A percentile compares a stretch with the other conserved stretches of the same genome.
phyloP scores from a whole-genome alignment of 1,140 invertebrate genomes.

The Tigriopus japonicus region DNA sequence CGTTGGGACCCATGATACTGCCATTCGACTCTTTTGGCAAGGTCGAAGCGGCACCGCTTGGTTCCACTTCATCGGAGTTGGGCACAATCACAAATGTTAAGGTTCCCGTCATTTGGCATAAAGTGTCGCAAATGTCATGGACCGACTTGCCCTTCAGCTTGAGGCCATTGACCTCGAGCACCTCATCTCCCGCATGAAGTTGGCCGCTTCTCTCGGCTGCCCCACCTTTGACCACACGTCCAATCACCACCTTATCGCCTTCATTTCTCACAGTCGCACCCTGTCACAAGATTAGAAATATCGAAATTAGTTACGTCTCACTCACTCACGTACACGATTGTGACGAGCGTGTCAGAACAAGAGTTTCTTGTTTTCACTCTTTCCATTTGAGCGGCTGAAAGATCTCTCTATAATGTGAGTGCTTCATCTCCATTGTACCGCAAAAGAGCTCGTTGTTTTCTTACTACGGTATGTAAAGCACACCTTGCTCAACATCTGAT shows the following conservation, averaged over 20 bases:
- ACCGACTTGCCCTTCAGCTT: slow-evolving; percentile 65
- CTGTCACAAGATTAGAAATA: neutral
- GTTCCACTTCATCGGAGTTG: neutral
- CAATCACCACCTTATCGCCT: slow-evolving; percentile 79
- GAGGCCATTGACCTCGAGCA: slow-evolving; percentile 67
- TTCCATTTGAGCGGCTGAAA: too few species aligned
- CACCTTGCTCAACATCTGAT: too few species aligned
- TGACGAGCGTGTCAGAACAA: too few species aligned
- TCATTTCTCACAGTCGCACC: slow-evolving; percentile 89
- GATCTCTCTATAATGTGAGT: too few species aligned
- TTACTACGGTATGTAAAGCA: neutral
- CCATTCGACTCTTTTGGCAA: too few species aligned
- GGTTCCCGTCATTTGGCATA: slow-evolving; percentile 33
- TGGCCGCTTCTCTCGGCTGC: slow-evolving; percentile 85
- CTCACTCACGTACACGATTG: too few species aligned
- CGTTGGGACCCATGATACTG: too few species aligned
- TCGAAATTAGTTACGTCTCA: too few species aligned
- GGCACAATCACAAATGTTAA: slow-evolving; percentile 14
- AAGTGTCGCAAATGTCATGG: slow-evolving; percentile 88
- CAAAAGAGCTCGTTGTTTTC: neutral
- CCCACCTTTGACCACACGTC: slow-evolving; percentile 81
- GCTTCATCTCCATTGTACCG: too few species aligned
- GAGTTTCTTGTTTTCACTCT: too few species aligned
- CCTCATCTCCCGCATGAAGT: slow-evolving; percentile 88
- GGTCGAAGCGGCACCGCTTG: too few species aligned